Evolutionary conservation across 2,797 vertebrate genomes (phyloP).

Genomic region (Tangara arthus): DNA sequence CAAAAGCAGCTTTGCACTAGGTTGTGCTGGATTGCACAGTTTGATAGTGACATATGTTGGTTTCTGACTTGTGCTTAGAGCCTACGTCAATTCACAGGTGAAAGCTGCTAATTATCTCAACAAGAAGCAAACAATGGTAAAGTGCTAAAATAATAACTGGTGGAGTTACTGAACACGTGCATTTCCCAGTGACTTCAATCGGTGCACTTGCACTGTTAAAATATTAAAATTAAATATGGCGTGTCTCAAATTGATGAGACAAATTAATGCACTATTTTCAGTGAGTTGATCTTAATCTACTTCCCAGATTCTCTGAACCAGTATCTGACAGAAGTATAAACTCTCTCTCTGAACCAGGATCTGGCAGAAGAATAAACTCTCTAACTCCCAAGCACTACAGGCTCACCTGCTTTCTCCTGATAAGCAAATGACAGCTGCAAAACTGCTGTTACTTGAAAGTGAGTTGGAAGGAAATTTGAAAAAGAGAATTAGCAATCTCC

Average conservation of each 20-base stretch:
- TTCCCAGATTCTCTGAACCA: not conserved
- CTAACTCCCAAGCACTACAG: not conserved
- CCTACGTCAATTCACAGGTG: not conserved
- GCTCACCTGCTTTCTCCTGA: not conserved
- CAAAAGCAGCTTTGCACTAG: not conserved
- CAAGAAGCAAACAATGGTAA: not conserved
- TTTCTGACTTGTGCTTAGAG: not conserved
- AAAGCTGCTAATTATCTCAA: not conserved
- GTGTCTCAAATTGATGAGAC: not conserved
- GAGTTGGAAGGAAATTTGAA: not conserved
- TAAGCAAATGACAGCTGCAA: not conserved
- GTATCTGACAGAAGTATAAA: not conserved
- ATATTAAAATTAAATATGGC: not conserved
- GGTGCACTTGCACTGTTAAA: not conserved
- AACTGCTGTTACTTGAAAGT: not conserved
- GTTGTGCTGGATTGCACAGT: not conserved
- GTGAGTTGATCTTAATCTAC: not conserved
- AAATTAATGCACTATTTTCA: not conserved
- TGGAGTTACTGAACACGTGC: not conserved
- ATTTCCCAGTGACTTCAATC: not conserved
- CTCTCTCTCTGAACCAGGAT: not conserved
- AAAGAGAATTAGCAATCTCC: not conserved
- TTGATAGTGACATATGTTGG: not conserved
- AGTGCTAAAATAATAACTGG: not conserved
- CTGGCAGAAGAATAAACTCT: not conserved